These are phyloP conservation scores for Centropus bengalensis DNA, from an alignment of 2,113 vertebrate genomes.

Conservation along the genomic window DNA sequence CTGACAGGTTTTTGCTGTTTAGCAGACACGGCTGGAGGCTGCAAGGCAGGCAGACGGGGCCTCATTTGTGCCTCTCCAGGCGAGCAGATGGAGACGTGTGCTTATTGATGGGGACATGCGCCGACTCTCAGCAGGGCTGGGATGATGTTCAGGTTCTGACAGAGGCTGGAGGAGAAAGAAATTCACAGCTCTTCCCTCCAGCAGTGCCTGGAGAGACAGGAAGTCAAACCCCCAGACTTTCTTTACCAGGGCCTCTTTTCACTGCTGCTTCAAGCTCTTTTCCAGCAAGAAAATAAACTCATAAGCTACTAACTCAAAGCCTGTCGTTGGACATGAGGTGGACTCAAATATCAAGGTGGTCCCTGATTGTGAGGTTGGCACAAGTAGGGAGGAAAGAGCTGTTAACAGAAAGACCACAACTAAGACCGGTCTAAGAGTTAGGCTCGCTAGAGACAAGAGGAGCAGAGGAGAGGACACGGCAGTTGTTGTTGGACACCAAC, in stretches of 20 bases:
- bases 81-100: not conserved
- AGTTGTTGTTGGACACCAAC: not conserved
- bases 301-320: not conserved
- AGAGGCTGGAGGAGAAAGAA: not conserved
- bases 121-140: not conserved
- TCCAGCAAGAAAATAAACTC: not conserved
- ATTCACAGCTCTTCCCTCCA: not conserved
- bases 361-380: not conserved
- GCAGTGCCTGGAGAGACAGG: not conserved
- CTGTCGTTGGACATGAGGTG: not conserved
- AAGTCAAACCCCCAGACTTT: not conserved
- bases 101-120: not conserved
- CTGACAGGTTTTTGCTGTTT: not conserved
- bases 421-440: not conserved
- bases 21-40: not conserved
- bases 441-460: not conserved
- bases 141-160: not conserved
- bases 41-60: not conserved
- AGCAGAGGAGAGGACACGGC: not conserved
- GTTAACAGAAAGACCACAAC: not conserved
- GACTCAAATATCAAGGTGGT: not conserved
- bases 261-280: not conserved
- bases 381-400: not conserved
- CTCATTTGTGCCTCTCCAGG: slow-evolving; percentile 10
- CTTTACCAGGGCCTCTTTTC: not conserved